A percentile compares a stretch with the other conserved stretches of the same genome.
phyloP scores from a whole-genome alignment of 2,113 vertebrate species.

The Lagopus muta region DNA sequence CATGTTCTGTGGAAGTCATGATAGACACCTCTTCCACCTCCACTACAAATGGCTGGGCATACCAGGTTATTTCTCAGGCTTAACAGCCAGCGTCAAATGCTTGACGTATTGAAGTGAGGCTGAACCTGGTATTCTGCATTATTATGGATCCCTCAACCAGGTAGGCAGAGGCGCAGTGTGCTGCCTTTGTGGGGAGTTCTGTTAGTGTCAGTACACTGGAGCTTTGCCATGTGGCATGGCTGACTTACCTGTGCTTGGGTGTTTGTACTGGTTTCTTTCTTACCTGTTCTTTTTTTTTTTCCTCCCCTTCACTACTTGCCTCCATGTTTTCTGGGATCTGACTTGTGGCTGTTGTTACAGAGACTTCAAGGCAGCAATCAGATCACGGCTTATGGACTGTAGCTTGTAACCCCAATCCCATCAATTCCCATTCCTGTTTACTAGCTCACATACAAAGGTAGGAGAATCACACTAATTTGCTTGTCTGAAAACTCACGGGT shows the following conservation, averaged over 20 bases:
- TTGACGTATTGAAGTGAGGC: not conserved
- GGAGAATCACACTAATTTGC: constrained; percentile 30
- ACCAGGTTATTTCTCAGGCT: not conserved
- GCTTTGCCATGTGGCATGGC: not conserved
- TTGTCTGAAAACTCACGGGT: not conserved
- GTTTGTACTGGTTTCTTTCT: not conserved
- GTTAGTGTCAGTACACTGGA: not conserved
- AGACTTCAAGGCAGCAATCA: constrained; percentile 54
- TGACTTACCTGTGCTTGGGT: not conserved
- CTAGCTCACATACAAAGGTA: constrained; percentile 45
- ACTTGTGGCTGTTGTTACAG: constrained; percentile 50
- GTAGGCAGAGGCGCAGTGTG: not conserved
- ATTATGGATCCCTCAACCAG: not conserved
- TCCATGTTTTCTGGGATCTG: constrained; percentile 2
- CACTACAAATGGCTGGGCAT: not conserved
- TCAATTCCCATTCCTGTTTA: constrained; percentile 44
- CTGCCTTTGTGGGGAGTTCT: not conserved
- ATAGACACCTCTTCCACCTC: not conserved
- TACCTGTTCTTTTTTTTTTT: not conserved
- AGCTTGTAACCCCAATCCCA: constrained; percentile 17
- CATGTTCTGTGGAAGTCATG: not conserved
- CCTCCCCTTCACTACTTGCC: not conserved
- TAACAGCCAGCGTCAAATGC: not conserved
- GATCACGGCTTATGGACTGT: constrained; percentile 40
- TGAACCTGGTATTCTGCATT: not conserved